A percentile compares a stretch with the other conserved stretches of the same genome.
Evolutionary conservation across 2,797 vertebrate genomes (phyloP).

Genomic region (Myotis daubentonii): DNA sequence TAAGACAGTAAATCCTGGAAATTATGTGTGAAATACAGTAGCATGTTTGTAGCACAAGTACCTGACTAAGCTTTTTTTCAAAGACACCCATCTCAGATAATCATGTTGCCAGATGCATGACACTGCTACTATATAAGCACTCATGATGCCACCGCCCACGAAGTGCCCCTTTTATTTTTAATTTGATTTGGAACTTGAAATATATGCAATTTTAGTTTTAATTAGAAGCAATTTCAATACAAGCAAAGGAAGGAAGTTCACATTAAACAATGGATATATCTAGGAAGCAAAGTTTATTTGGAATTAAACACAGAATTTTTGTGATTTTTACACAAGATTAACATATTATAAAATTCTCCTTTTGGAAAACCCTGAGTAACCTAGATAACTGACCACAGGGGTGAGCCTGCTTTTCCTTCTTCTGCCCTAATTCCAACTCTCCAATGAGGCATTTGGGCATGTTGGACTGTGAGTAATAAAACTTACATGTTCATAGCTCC

Average conservation of each 20-base stretch:
- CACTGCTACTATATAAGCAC: too few species aligned
- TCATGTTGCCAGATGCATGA: not conserved
- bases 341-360: too few species aligned
- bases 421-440: not conserved
- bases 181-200: too few species aligned
- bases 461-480: not conserved
- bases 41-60: not conserved
- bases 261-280: too few species aligned
- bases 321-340: too few species aligned
- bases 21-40: not conserved
- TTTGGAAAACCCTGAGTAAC: not conserved
- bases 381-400: not conserved
- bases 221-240: not conserved
- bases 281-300: too few species aligned
- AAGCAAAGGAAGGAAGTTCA: too few species aligned
- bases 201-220: not conserved
- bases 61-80: not conserved
- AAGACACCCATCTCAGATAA: not conserved
- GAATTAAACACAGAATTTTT: too few species aligned
- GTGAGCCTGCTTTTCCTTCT: not conserved
- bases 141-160: too few species aligned
- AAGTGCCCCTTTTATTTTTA: too few species aligned
- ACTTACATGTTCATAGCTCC: not conserved
- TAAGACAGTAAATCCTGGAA: not conserved
- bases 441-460: not conserved